Percentiles rank a stretch among this genome's conserved stretches.
These are phyloP conservation scores for Globodera ellingtonae DNA, from an alignment of 1,140 invertebrate species.

Conservation along the genomic window DNA sequence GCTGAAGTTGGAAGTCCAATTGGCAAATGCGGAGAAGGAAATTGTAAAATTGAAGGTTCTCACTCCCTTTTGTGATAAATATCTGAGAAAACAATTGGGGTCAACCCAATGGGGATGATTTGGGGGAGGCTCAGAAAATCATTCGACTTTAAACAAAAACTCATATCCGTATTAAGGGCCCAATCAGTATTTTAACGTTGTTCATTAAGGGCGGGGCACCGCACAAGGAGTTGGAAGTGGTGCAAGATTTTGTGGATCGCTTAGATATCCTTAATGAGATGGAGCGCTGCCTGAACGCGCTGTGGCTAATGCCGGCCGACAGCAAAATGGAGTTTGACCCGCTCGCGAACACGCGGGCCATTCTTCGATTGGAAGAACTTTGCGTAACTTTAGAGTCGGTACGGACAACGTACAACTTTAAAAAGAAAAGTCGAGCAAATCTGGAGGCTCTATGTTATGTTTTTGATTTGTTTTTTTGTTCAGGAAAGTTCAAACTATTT, in stretches of 20 bases:
- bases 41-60: conserved; percentile 9
- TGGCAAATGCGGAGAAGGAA: conserved; percentile 19
- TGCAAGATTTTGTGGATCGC: conserved; percentile 19
- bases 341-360: conserved; percentile 14
- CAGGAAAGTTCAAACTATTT: conserved; percentile 16
- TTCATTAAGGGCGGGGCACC: conserved; percentile 14
- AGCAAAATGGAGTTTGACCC: conserved; percentile 8
- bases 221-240: conserved; percentile 7
- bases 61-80: neutral
- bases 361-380: conserved; percentile 24
- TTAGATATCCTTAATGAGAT: conserved; percentile 20
- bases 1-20: conserved; percentile 5
- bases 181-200: too few relatives aligned
- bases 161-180: too few relatives aligned
- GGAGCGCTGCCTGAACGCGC: conserved; percentile 22
- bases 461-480: neutral
- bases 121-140: too few relatives aligned
- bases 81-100: neutral
- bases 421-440: neutral
- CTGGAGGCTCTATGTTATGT: neutral
- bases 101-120: too few relatives aligned
- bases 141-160: too few relatives aligned
- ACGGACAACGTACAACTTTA: neutral
- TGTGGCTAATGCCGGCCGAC: conserved; percentile 22
- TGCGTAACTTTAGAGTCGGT: conserved; percentile 20